Evolutionary conservation across 1,140 invertebrate genomes (phyloP).

Genomic region (Potamilus streckersoni): DNA sequence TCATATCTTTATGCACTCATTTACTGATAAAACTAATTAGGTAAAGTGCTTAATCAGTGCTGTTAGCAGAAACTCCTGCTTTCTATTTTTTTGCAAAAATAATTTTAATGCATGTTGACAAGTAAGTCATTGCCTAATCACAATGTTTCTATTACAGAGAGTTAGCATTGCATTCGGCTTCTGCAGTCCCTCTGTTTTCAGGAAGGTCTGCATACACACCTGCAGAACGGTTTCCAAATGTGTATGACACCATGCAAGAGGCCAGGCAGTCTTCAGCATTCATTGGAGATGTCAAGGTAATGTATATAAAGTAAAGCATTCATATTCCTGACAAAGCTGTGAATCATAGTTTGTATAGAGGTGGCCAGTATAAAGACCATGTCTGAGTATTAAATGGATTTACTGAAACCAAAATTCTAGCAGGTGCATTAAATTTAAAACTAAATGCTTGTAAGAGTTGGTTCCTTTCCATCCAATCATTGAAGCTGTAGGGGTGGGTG

Average conservation of each 20-base stretch:
- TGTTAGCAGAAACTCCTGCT: neutral
- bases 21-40: too few relatives aligned
- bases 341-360: neutral
- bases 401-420: neutral
- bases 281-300: slow-evolving; percentile 79
- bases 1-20: too few relatives aligned
- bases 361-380: too few relatives aligned
- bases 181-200: slow-evolving; percentile 63
- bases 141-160: slow-evolving; percentile 64
- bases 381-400: neutral
- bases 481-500: too few relatives aligned
- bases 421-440: too few relatives aligned
- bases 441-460: neutral
- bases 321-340: neutral
- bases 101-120: too few relatives aligned
- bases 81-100: slow-evolving; percentile 8
- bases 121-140: neutral
- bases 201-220: slow-evolving; percentile 33
- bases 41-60: slow-evolving; percentile 14
- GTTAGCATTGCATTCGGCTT: slow-evolving; percentile 67
- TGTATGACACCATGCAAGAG: slow-evolving; percentile 82
- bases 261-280: slow-evolving; percentile 79
- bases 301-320: neutral
- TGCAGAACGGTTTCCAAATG: slow-evolving; percentile 80
- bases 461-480: neutral